Percentiles rank a stretch among this genome's conserved stretches.
Evolutionary conservation across 2,113 vertebrate species (phyloP).

Genomic region (Prochilodus magdalenae): DNA sequence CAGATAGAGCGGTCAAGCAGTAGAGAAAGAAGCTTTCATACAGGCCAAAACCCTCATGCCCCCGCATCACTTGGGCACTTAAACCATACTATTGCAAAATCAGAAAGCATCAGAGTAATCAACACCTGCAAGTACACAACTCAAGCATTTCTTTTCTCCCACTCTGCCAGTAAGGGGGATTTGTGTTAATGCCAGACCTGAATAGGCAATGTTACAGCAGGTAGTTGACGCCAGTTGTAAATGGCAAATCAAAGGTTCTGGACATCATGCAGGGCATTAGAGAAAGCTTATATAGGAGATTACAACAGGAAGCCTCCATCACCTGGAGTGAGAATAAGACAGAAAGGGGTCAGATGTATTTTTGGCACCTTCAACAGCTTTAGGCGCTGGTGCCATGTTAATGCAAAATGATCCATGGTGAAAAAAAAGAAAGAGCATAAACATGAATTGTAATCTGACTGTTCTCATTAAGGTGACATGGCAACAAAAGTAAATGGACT

Average conservation of each 20-base stretch:
- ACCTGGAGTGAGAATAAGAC: background rate
- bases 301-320: background rate
- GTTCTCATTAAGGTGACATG: too few relatives aligned
- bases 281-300: background rate
- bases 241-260: background rate
- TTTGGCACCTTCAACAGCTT: too few relatives aligned
- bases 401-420: too few relatives aligned
- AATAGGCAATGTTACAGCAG: slow-evolving; percentile 5
- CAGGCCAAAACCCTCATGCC: background rate
- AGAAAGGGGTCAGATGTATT: background rate
- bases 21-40: background rate
- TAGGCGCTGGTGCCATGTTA: too few relatives aligned
- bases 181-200: slow-evolving; percentile 5
- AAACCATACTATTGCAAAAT: slow-evolving; percentile 17
- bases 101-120: background rate
- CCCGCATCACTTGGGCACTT: background rate
- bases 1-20: background rate
- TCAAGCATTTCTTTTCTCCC: background rate
- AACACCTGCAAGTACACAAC: slow-evolving; percentile 1
- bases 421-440: too few relatives aligned
- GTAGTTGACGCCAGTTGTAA: background rate
- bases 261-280: background rate
- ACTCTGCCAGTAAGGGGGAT: background rate
- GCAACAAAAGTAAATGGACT: too few relatives aligned
- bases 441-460: too few relatives aligned